A percentile compares a stretch with the other conserved stretches of the same genome.
Conservation (phyloP, 1,140 invertebrate species). For the Archegozetes longisetosus region DNA sequence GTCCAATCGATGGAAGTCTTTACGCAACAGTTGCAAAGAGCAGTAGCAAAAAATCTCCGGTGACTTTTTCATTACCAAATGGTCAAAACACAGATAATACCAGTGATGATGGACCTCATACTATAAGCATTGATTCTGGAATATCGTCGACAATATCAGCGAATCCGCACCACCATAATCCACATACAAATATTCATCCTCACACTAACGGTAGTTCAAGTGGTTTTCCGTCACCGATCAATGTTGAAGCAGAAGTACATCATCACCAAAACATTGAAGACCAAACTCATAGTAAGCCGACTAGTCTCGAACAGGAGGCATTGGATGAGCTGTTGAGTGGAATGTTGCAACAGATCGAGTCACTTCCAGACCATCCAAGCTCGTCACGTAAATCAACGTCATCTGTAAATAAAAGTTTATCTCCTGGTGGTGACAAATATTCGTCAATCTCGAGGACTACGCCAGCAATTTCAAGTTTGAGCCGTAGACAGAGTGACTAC, state of each 20-base stretch:
- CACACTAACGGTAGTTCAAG: conserved; percentile 12
- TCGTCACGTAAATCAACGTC: neutral
- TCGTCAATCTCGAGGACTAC: neutral
- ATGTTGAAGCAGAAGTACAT: conserved; percentile 11
- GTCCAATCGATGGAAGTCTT: conserved; percentile 69
- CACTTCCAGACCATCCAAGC: conserved; percentile 42
- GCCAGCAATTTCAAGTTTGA: neutral
- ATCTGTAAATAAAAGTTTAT: neutral
- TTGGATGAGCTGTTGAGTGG: conserved; percentile 56
- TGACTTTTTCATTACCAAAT: conserved; percentile 9
- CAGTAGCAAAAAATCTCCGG: conserved; percentile 14
- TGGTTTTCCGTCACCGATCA: conserved; percentile 15
- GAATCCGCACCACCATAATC: conserved; percentile 16
- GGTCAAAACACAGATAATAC: conserved; percentile 6
- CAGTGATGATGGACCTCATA: conserved; percentile 40
- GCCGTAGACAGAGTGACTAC: neutral
- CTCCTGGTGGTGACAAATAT: neutral
- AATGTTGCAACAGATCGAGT: conserved; percentile 64
- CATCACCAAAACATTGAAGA: conserved; percentile 16
- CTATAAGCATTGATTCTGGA: conserved; percentile 65
- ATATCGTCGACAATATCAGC: conserved; percentile 44
- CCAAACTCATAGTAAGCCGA: conserved; percentile 14
- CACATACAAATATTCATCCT: conserved; percentile 16
- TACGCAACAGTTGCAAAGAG: conserved; percentile 58
- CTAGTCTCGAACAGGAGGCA: conserved; percentile 31